These are phyloP conservation scores for Antrozous pallidus DNA, from an alignment of 2,797 vertebrate genomes.

Conservation along the genomic window DNA sequence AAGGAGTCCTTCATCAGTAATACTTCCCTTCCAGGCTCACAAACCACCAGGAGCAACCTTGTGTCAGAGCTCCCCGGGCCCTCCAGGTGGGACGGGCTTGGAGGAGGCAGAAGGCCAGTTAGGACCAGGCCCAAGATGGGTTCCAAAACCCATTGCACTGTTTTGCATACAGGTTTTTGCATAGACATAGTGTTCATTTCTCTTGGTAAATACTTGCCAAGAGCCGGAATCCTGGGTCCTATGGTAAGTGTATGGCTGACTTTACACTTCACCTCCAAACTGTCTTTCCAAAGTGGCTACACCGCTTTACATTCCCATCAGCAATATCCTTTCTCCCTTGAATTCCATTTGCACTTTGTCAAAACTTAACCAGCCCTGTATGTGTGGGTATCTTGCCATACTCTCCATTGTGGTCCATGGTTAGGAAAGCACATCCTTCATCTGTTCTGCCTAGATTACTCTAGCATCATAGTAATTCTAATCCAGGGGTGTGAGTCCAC, in stretches of 20 bases:
- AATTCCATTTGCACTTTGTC: neutral
- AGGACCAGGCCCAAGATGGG: neutral
- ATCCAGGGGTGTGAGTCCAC: neutral
- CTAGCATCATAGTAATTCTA: neutral
- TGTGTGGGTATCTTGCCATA: no score
- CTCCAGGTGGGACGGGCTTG: rapidly evolving
- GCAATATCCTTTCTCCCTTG: neutral
- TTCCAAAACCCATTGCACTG: neutral
- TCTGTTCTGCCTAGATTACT: neutral
- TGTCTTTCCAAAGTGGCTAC: neutral
- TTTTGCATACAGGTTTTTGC: neutral
- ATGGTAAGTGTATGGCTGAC: neutral
- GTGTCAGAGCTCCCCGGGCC: neutral
- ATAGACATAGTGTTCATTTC: neutral
- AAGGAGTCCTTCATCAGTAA: neutral
- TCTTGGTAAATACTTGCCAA: neutral
- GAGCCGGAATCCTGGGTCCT: neutral
- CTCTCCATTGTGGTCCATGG: neutral
- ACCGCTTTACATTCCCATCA: neutral
- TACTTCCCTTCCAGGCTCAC: neutral
- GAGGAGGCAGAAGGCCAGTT: neutral
- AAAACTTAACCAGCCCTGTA: neutral
- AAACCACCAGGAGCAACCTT: neutral
- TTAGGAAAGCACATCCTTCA: neutral
- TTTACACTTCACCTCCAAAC: neutral